Evolutionary conservation across 2,797 vertebrate genomes (phyloP).

Genomic region (Epinephelus awoara): DNA sequence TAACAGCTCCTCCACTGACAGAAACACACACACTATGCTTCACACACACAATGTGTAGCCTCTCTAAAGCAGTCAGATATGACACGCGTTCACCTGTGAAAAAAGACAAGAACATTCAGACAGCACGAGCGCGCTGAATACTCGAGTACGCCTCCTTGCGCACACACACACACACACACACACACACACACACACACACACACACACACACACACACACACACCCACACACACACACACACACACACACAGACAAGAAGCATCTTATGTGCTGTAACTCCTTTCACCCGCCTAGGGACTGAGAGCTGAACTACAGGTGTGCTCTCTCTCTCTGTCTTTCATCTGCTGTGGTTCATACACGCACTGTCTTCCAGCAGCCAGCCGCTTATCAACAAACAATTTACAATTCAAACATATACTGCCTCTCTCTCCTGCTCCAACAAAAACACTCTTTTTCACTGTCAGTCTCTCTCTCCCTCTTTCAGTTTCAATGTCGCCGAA

Average conservation of each 20-base stretch:
- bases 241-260: constrained; percentile 28
- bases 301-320: constrained; percentile 48
- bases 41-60: neutral
- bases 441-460: constrained; percentile 23
- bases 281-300: constrained; percentile 33
- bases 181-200: constrained; percentile 27
- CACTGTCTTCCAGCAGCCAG: constrained; percentile 23
- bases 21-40: constrained; percentile 28
- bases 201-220: constrained; percentile 13
- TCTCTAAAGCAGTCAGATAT: constrained; percentile 45
- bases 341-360: constrained; percentile 22
- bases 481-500: constrained; percentile 19
- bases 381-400: constrained; percentile 58
- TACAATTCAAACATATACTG: constrained; percentile 38
- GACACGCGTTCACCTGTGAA: constrained; percentile 54
- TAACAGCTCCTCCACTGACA: constrained; percentile 24
- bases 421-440: constrained; percentile 37
- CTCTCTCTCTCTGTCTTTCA: constrained; percentile 42
- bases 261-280: constrained; percentile 50
- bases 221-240: constrained; percentile 18
- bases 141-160: constrained; percentile 16
- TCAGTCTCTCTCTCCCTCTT: constrained; percentile 5
- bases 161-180: neutral
- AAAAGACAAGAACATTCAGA: constrained; percentile 54
- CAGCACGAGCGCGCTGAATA: constrained; percentile 20